phyloP scores from a whole-genome alignment of 2,888 invertebrate species.

The Pyrochroa serraticornis region DNA sequence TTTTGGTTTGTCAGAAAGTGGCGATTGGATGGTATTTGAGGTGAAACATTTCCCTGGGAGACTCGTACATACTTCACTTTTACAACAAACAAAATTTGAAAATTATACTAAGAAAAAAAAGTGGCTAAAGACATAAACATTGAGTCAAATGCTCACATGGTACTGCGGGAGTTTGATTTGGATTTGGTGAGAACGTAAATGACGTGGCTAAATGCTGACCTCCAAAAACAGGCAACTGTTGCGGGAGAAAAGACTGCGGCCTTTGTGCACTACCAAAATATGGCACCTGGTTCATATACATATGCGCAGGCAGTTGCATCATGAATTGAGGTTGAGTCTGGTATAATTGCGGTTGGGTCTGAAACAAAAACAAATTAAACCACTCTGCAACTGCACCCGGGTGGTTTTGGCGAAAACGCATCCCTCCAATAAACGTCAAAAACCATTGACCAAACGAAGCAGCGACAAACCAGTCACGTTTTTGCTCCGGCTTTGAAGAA shows the following conservation, averaged over 20 bases:
- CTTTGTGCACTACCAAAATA: constrained; percentile 32
- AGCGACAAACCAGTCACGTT: too few species aligned
- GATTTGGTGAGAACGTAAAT: constrained; percentile 27
- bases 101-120: constrained; percentile 5
- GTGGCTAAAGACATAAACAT: neutral
- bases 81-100: constrained; percentile 6
- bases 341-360: constrained; percentile 35
- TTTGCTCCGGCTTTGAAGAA: too few species aligned
- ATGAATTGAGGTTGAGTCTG: constrained; percentile 34
- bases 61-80: neutral
- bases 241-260: constrained; percentile 34
- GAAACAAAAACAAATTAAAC: constrained; percentile 21
- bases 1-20: too few species aligned
- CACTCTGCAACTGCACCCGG: neutral
- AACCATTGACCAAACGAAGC: too few species aligned
- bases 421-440: neutral
- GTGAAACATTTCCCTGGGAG: too few species aligned
- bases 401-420: neutral
- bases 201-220: constrained; percentile 28
- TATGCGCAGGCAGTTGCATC: constrained; percentile 25
- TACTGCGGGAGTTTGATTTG: constrained; percentile 33
- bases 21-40: too few species aligned
- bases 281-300: constrained; percentile 35
- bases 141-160: constrained; percentile 32
- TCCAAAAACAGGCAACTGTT: constrained; percentile 29